Evolutionary conservation across 2,888 invertebrate genomes (phyloP).

Genomic region (Ophion costatus): DNA sequence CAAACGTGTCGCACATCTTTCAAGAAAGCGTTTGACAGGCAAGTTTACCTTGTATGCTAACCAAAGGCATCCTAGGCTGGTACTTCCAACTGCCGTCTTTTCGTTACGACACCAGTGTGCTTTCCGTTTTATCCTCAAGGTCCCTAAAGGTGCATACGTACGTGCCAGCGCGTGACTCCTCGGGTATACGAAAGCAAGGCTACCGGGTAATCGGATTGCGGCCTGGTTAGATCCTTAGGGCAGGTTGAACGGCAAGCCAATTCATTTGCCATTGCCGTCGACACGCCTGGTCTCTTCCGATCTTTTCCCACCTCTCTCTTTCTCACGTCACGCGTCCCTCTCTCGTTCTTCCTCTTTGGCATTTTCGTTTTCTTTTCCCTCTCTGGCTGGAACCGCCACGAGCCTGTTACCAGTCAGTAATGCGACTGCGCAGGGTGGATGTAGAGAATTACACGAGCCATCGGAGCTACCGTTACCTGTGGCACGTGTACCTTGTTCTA

Average conservation of each 20-base stretch:
- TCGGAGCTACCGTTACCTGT: background rate
- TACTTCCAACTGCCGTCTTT: no score
- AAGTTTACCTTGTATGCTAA: no score
- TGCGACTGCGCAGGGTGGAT: background rate
- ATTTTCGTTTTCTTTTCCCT: background rate
- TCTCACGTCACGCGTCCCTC: background rate
- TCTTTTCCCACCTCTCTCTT: background rate
- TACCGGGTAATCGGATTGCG: conserved; percentile 66
- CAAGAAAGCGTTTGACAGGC: no score
- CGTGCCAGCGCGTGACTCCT: conserved; percentile 51
- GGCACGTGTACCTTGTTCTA: background rate
- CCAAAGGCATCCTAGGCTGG: no score
- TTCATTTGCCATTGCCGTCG: conserved; percentile 66
- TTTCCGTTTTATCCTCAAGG: conserved; percentile 5
- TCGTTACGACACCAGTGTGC: no score
- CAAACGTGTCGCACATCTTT: no score
- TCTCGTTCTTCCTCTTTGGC: background rate
- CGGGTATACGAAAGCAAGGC: conserved; percentile 49
- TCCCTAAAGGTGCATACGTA: conserved; percentile 19
- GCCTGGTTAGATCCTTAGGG: conserved; percentile 51
- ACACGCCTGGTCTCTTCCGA: conserved; percentile 35
- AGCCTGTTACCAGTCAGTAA: background rate
- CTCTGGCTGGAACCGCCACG: background rate
- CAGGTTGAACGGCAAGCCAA: conserved; percentile 60
- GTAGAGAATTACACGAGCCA: background rate